Conservation (phyloP, 2,888 invertebrate species). For the Acrocyrtus sp. region DNA sequence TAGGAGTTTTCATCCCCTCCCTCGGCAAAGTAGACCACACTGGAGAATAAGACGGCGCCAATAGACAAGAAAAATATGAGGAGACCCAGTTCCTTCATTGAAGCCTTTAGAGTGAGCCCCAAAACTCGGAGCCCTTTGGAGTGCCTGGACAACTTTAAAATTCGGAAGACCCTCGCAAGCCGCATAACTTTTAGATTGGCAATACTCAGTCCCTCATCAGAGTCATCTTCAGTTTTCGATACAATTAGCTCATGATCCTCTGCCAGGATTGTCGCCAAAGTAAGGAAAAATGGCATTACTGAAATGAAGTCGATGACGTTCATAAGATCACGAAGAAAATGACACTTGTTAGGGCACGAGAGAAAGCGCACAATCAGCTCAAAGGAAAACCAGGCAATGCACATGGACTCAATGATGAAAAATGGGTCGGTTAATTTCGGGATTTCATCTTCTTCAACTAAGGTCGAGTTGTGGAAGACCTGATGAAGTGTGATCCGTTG, state of each 20-base stretch:
- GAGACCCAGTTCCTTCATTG: constrained; percentile 94
- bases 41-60: constrained; percentile 98
- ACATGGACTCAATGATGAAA: constrained; percentile 69
- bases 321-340: constrained; percentile 81
- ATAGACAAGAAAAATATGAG: constrained; percentile 97
- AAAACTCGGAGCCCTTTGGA: constrained; percentile 81
- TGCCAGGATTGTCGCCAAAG: constrained; percentile 87
- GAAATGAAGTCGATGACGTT: constrained; percentile 99
- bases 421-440: neutral
- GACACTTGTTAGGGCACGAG: constrained; percentile 93
- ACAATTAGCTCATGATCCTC: constrained; percentile 93
- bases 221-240: constrained; percentile 96
- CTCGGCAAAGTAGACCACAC: constrained; percentile 98
- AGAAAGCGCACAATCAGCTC: constrained; percentile 94
- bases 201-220: neutral
- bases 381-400: constrained; percentile 99
- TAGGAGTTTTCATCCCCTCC: constrained; percentile 93
- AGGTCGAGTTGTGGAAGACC: neutral
- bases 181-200: neutral
- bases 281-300: constrained; percentile 97
- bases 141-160: constrained; percentile 96
- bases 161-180: constrained; percentile 96
- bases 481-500: neutral
- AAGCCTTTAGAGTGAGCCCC: constrained; percentile 84
- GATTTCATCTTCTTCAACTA: neutral